A percentile compares a stretch with the other conserved stretches of the same genome.
phyloP scores from a whole-genome alignment of 2,888 invertebrate genomes.

The Ferrisia virgata region DNA sequence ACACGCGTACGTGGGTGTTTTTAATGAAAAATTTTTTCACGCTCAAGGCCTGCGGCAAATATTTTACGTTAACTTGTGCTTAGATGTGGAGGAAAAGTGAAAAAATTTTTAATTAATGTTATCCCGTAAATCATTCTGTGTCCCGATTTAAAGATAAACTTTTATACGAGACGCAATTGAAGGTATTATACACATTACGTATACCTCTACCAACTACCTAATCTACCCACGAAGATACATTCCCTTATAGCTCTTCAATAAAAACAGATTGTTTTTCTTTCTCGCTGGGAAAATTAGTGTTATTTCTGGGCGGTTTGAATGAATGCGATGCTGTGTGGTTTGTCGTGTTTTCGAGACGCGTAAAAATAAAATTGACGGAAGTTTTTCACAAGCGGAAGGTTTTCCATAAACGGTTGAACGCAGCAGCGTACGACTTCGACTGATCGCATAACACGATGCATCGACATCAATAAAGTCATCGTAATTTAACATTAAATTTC shows the following conservation, averaged over 20 bases:
- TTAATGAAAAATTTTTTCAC: neutral
- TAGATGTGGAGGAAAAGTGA: neutral
- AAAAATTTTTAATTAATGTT: neutral
- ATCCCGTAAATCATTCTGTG: neutral
- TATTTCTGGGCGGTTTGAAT: neutral
- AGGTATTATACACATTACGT: too few species aligned
- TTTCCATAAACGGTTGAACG: neutral
- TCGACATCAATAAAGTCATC: slow-evolving; percentile 9
- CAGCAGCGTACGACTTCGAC: neutral
- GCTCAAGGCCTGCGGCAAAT: neutral
- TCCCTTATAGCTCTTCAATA: neutral
- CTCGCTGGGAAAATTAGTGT: neutral
- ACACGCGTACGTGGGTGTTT: neutral
- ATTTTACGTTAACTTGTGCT: neutral
- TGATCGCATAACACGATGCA: neutral
- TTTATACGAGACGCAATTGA: neutral
- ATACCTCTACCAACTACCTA: too few species aligned
- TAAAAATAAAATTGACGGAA: neutral
- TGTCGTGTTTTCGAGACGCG: neutral
- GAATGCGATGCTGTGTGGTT: neutral
- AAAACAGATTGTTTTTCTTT: neutral
- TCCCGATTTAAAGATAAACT: neutral
- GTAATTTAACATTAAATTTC: slow-evolving; percentile 15
- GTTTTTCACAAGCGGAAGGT: neutral
- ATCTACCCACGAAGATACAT: neutral